Base-by-base conservation (phyloP, 2,888 invertebrate species). In the Lasioglossum zephyrum region DNA sequence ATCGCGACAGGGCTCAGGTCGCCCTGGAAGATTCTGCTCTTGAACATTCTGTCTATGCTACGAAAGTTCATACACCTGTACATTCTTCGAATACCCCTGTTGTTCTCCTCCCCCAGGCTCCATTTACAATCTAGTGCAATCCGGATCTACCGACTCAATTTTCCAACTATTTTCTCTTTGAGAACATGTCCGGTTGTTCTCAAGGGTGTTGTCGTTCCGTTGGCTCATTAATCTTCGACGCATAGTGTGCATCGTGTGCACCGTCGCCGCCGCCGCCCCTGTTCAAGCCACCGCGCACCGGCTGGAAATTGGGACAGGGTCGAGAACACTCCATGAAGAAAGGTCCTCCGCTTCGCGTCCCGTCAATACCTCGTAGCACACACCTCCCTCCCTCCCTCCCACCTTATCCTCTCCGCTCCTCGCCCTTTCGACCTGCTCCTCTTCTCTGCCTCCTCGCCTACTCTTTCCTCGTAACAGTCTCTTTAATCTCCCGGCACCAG, bases 1-100 rank as follows among this genome's bases (percentile, higher is more conserved):
- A 93, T 93, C 74, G 93, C 91, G 63, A 93, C 91, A 73, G 94
- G 93, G 87, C 93, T 93, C 72, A 93, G 90, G 86, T 94, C 92
- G 83, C 93, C 93, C 92, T 93, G 93, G 82, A 93, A 94, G 82
- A 94, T 93, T 86, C 93, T 92, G 91, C 94, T 94, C 90, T 93
- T 93, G 92, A 94, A 93, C 93, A 94, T 93, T 90, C 85, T 92
- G 92, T 92, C 91, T 88, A 92, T 88, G 88, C 88, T 92, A 81
- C 84, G 90, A 86, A 90, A 89, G 81, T 93, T 91, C 82, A 90
- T 91, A 77, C 92, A 93, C 85, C 89, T 88, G 86, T 89, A 90
- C 93, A 92, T 92, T 81, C 88, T 89, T 83, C 63, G 53, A 39
- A n/a, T n/a, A 70, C 11, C 70, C n/a, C 70, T 5, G 39, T 47